Percentiles rank a stretch among this genome's conserved stretches.
Evolutionary conservation across 2,888 invertebrate species (phyloP).

Genomic region (Zootermopsis nevadensis): DNA sequence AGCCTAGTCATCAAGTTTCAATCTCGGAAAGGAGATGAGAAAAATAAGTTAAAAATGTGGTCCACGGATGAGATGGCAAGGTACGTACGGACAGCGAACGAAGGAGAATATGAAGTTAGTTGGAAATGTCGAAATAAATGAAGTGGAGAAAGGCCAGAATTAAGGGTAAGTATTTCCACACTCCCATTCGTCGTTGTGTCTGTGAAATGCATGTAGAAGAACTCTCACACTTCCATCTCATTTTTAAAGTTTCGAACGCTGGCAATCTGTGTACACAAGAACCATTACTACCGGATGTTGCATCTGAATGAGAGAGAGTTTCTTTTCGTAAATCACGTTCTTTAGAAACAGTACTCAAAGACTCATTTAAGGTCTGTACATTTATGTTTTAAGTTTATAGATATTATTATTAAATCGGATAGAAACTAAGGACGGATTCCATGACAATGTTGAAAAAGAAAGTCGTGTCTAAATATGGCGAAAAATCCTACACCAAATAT

Average conservation of each 20-base stretch:
- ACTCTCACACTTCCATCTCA: neutral
- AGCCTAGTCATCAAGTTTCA: slow-evolving; percentile 4
- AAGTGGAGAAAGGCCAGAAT: slow-evolving; percentile 5
- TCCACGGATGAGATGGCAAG: neutral
- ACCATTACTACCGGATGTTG: too few species aligned
- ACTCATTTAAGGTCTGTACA: too few species aligned
- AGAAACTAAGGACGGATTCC: too few species aligned
- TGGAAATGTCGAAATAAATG: slow-evolving; percentile 9
- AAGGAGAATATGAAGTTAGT: neutral
- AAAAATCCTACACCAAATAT: too few species aligned
- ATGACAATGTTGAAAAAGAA: too few species aligned
- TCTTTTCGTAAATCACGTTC: too few species aligned
- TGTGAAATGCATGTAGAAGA: neutral
- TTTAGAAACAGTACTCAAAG: too few species aligned
- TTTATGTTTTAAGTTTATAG: too few species aligned
- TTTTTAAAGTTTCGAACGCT: neutral
- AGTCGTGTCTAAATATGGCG: too few species aligned
- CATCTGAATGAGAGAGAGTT: too few species aligned
- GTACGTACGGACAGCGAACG: neutral
- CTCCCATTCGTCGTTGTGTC: neutral
- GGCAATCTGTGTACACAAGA: too few species aligned
- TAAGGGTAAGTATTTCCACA: slow-evolving; percentile 8
- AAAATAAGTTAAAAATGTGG: slow-evolving; percentile 16
- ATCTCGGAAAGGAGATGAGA: neutral
- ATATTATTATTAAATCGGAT: too few species aligned